Evolutionary conservation across 2,113 vertebrate species (phyloP).

Genomic region (Indicator indicator): DNA sequence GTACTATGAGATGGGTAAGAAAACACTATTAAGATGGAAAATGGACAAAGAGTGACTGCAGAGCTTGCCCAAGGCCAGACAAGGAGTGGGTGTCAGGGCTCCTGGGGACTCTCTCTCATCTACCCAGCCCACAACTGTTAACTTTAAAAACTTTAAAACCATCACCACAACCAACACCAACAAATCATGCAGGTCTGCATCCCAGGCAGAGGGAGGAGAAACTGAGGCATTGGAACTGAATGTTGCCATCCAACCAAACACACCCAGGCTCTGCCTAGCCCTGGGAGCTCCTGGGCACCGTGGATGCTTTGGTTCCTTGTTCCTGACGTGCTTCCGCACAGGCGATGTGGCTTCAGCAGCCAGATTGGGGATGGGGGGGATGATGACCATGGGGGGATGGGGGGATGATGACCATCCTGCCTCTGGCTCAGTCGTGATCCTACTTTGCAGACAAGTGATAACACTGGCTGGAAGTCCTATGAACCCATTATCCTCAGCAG

Average conservation of each 20-base stretch:
- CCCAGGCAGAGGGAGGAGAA: neutral
- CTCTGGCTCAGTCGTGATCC: fast-evolving
- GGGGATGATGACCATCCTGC: neutral
- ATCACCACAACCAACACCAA: fast-evolving
- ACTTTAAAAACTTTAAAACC: neutral
- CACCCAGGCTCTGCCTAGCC: neutral
- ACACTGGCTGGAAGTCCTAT: neutral
- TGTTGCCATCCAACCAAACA: neutral
- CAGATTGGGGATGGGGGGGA: fast-evolving
- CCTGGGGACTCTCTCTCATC: neutral
- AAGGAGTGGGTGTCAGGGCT: neutral
- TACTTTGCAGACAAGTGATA: no score
- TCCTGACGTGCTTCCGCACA: neutral
- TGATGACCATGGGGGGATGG: fast-evolving
- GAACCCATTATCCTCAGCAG: fast-evolving
- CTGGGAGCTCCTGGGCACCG: neutral
- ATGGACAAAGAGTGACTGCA: neutral
- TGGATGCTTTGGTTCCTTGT: neutral
- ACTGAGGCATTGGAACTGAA: neutral
- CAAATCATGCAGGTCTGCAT: fast-evolving
- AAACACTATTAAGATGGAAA: constrained; percentile 16
- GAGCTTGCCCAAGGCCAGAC: constrained; percentile 5
- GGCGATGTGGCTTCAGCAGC: fast-evolving
- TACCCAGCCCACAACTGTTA: neutral
- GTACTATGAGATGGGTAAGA: constrained; percentile 11